These are phyloP conservation scores for Melinopterus prodromus DNA, from an alignment of 2,888 invertebrate species.

Conservation along the genomic window DNA sequence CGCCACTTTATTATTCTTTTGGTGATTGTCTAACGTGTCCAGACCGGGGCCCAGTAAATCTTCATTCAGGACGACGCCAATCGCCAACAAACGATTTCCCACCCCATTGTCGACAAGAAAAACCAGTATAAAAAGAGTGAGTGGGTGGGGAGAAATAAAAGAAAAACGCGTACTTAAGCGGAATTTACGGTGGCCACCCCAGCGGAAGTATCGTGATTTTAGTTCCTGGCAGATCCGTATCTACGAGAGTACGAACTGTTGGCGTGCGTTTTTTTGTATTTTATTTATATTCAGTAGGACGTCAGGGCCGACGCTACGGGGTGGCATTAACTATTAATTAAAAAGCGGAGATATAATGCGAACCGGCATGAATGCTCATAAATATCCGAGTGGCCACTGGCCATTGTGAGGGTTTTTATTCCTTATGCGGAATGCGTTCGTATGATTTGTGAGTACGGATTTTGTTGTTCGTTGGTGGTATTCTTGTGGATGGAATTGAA, in stretches of 20 bases:
- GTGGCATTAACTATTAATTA: slow-evolving; percentile 38
- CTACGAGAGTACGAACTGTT: background rate
- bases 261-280: slow-evolving; percentile 29
- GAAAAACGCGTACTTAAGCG: slow-evolving; percentile 36
- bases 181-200: slow-evolving; percentile 45
- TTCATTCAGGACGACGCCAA: slow-evolving; percentile 10
- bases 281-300: slow-evolving; percentile 36
- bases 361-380: slow-evolving; percentile 34
- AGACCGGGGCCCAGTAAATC: slow-evolving; percentile 9
- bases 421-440: background rate
- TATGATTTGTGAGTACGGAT: background rate
- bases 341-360: slow-evolving; percentile 33
- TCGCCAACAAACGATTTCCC: background rate
- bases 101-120: background rate
- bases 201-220: slow-evolving; percentile 44
- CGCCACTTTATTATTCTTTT: slow-evolving; percentile 18
- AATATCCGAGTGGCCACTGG: slow-evolving; percentile 26
- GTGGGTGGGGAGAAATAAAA: background rate
- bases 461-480: background rate
- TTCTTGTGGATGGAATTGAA: background rate
- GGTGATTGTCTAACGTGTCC: slow-evolving; percentile 11
- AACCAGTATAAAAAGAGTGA: background rate
- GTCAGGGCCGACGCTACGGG: slow-evolving; percentile 30
- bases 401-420: slow-evolving; percentile 7
- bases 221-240: slow-evolving; percentile 36